Conservation (phyloP, 2,888 invertebrate species). For the Drosophila hawaiiensis region DNA sequence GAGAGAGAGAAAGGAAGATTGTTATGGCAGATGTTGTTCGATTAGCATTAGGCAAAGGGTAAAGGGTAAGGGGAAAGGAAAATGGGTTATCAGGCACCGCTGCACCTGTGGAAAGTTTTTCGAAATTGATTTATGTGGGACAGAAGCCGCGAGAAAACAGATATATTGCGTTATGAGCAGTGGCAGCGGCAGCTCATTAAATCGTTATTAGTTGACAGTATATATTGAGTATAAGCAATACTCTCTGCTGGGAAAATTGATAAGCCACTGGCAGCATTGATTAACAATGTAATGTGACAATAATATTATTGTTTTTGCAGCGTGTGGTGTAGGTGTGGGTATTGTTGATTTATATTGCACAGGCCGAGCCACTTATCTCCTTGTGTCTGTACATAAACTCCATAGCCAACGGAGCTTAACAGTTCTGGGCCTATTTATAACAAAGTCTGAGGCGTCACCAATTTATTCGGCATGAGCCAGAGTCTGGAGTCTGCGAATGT, state of each 20-base stretch:
- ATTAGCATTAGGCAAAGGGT: not conserved
- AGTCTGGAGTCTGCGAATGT: slow-evolving; percentile 9
- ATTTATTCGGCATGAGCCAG: slow-evolving; percentile 14
- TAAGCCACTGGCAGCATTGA: slow-evolving; percentile 58
- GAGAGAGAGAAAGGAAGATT: slow-evolving; percentile 26
- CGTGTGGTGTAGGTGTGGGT: slow-evolving; percentile 54
- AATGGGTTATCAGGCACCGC: not conserved
- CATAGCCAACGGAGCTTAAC: slow-evolving; percentile 15
- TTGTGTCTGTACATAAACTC: slow-evolving; percentile 28
- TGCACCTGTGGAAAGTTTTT: slow-evolving; percentile 72
- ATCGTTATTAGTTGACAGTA: slow-evolving; percentile 57
- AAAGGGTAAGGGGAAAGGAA: not conserved
- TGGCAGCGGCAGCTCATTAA: slow-evolving; percentile 53
- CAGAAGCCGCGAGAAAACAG: slow-evolving; percentile 17
- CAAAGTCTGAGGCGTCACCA: slow-evolving; percentile 9
- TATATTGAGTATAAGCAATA: not conserved
- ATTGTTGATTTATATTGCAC: slow-evolving; percentile 59
- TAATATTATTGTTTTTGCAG: slow-evolving; percentile 70
- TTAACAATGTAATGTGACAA: slow-evolving; percentile 63
- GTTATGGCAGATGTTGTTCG: slow-evolving; percentile 56
- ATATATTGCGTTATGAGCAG: slow-evolving; percentile 27
- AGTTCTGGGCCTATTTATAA: slow-evolving; percentile 31
- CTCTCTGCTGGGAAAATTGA: slow-evolving; percentile 68
- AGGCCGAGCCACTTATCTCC: slow-evolving; percentile 55
- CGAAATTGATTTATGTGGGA: slow-evolving; percentile 58